Evolutionary conservation across 1,140 invertebrate species (phyloP), one percentile per base, ranked within the genome.

Genomic region (Melipona quadrifasciata): DNA sequence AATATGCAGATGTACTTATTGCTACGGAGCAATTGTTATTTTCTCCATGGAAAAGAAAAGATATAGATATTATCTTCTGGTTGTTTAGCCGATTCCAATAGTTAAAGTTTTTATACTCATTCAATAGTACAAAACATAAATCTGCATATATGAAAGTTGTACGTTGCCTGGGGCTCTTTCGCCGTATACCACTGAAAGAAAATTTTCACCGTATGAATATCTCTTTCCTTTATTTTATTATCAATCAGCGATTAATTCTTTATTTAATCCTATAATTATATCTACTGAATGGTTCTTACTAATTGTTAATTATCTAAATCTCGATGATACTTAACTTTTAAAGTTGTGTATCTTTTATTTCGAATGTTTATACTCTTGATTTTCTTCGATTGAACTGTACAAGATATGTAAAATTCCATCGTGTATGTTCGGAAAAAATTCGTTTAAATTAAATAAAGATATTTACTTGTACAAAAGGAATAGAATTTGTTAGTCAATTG

Each of bases 11-110:
- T 21, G 78, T 21, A 1, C 67, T 70, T 19, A 73, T n/a, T 71
- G 79, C 77, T 72, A 74, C 68, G 72, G 89, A 87, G 72, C 82
- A 89, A 89, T 90, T 91, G 81, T 90, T 86, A 86, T 86, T 88
- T 92, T 92, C 87, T 90, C 88, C 80, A 17, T 8, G 21, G 80
- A 78, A 74, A 86, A 77, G 80, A 85, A 85, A 80, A 86, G 64
- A 17, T 64, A 53, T 21, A 65, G 12, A 16, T 10, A 70, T 70
- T 64, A 24, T 19, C 34, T 67, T 74, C 8, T 73, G 16, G 31
- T 19, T n/a, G 39, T 58, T 53, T 78, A 19, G 14, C 1, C 31
- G 5, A 55, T 34, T 78, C 27, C 17, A 21, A 24, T 19, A 24
- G 3, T 27, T 16, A 16, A 70, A 85, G 19, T 73, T 81, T 17